Percentiles rank a stretch among this genome's conserved stretches.
These are phyloP conservation scores for Stichodactyla helianthus DNA, from an alignment of 64 coral and sea anemone species.

Conservation along the genomic window DNA sequence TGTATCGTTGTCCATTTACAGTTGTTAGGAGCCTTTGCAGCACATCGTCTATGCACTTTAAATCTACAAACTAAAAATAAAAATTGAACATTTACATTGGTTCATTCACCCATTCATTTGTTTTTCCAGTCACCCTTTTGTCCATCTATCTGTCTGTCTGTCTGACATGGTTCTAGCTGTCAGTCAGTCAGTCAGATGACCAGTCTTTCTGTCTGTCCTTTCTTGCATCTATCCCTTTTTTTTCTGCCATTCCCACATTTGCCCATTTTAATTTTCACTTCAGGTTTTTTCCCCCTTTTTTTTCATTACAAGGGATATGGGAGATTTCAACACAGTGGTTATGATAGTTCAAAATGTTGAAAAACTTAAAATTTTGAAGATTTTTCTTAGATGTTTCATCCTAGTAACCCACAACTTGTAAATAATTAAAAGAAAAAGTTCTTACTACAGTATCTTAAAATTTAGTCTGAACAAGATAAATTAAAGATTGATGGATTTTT, in stretches of 20 bases:
- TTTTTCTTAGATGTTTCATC: neutral
- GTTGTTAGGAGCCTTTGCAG: conserved; percentile 78
- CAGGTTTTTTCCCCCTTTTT: no score
- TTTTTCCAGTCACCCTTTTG: neutral
- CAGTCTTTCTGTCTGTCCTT: neutral
- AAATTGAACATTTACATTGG: neutral
- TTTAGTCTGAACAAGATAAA: neutral
- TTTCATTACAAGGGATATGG: no score
- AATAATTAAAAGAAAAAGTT: neutral
- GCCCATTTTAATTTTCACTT: neutral
- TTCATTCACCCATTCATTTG: neutral
- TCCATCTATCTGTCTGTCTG: neutral
- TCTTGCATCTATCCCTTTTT: no score
- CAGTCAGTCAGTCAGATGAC: neutral
- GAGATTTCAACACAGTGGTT: no score
- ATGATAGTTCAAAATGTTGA: no score
- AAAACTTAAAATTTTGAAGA: no score
- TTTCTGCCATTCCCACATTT: neutral
- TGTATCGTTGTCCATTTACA: conserved; percentile 98
- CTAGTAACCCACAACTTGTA: neutral
- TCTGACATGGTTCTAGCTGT: neutral
- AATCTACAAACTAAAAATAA: conserved; percentile 84
- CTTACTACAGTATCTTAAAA: neutral
- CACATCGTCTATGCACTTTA: conserved; percentile 91
- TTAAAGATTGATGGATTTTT: neutral